Evolutionary conservation across 1,140 invertebrate genomes (phyloP).

Genomic region (Drosophila nebulosa): DNA sequence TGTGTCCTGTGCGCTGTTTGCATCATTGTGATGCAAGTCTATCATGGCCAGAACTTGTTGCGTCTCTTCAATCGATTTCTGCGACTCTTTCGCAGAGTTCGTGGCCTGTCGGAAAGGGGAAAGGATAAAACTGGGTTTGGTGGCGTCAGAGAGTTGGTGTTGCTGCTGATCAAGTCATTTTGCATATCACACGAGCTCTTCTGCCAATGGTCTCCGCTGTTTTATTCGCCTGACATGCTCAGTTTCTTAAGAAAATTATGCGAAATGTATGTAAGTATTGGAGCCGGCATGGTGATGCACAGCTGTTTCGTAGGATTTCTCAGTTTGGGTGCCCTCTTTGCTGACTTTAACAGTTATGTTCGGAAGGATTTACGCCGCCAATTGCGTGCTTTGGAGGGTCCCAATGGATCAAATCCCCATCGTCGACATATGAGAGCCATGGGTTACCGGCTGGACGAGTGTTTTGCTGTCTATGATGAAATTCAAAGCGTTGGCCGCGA

Average conservation of each 20-base stretch:
- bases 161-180: constrained; percentile 38
- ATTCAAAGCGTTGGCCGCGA: constrained; percentile 37
- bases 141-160: constrained; percentile 41
- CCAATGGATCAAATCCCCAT: constrained; percentile 1
- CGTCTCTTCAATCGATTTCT: constrained; percentile 50
- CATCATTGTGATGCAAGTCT: constrained; percentile 43
- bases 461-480: constrained; percentile 50
- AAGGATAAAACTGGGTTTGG: constrained; percentile 28
- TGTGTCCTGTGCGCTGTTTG: constrained; percentile 16
- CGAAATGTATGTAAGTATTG: constrained; percentile 20
- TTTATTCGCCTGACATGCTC: neutral
- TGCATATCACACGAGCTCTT: constrained; percentile 43
- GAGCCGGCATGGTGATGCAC: constrained; percentile 41
- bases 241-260: neutral
- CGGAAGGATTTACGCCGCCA: constrained; percentile 46
- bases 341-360: constrained; percentile 49
- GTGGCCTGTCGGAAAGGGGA: constrained; percentile 15
- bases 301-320: constrained; percentile 58
- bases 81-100: constrained; percentile 41
- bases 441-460: constrained; percentile 48
- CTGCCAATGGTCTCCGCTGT: constrained; percentile 11
- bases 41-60: constrained; percentile 32
- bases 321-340: constrained; percentile 52
- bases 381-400: constrained; percentile 44
- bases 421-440: constrained; percentile 28